Evolutionary conservation across 1,140 invertebrate species (phyloP), one percentile per base, ranked within the genome.

Genomic region (Neodiprion pinetum): DNA sequence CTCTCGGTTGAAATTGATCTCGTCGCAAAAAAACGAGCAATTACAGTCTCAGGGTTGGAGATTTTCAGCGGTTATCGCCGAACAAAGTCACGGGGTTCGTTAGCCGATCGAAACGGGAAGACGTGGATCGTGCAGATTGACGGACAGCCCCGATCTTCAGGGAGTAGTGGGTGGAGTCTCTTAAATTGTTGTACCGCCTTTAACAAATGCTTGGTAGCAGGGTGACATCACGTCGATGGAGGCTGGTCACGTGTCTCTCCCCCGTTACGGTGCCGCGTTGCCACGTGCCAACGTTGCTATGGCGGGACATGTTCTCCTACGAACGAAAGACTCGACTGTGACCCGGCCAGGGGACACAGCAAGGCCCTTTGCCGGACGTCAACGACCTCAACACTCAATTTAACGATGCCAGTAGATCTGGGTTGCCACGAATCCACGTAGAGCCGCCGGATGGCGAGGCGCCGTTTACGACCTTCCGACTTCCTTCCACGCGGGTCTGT

Each of bases 281-380:
- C 67, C 67, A 69, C 67, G 67, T 69, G 67, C 53, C 40, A 53
- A 70, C 72, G 53, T 76, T 75, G 78, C 71, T 72, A 67, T 72
- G 48, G 72, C 66, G 72, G 40, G 73, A 53, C 76, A 84, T 86
- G 82, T 83, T 85, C 70, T 50, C 85, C 84, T 85, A 80, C 72
- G 82, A 85, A 75, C 76, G 84, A 82, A 85, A 86, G 84, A 85
- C 83, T 84, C 80, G 80, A 84, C 76, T 83, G 84, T 86, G 85
- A 86, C 85, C 85, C 84, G 85, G 85, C 83, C 85, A 85, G 83
- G 85, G 85, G 85, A 86, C 85, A 83, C 84, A 82, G 79, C 80
- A 80, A 81, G 81, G 81, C 85, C 84, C 85, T 86, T 61, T 83
- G 81, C 77, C 78, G 80, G 85, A 86, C 83, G 85, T 85, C 85